Percentiles rank a stretch among this genome's conserved stretches.
Conservation (phyloP, 1,140 invertebrate genomes). For the Manduca sexta region DNA sequence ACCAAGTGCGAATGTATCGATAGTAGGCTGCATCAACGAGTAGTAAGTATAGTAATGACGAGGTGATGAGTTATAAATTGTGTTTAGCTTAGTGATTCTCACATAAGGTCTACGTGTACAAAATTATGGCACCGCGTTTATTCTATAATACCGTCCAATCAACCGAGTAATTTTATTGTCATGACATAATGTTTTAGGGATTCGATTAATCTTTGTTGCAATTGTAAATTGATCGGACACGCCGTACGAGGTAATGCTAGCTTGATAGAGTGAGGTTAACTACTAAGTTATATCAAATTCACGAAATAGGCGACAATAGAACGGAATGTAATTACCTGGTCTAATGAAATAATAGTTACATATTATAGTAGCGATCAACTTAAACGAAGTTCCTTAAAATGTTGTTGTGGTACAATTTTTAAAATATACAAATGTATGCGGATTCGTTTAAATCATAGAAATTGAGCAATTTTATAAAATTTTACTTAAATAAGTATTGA, state of each 20-base stretch:
- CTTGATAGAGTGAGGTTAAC: too few species aligned
- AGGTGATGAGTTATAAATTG: slow-evolving; percentile 14
- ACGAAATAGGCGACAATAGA: neutral
- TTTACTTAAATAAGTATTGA: neutral
- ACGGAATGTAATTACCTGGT: neutral
- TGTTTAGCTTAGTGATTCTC: slow-evolving; percentile 23
- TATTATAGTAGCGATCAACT: slow-evolving; percentile 4
- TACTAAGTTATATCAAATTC: too few species aligned
- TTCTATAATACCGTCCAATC: slow-evolving; percentile 66
- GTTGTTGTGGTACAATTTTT: slow-evolving; percentile 42
- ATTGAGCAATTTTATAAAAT: neutral
- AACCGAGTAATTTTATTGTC: slow-evolving; percentile 29
- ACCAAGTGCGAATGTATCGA: slow-evolving; percentile 58
- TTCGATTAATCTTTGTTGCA: neutral
- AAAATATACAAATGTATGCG: slow-evolving; percentile 25
- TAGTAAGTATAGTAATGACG: slow-evolving; percentile 28
- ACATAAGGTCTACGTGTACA: slow-evolving; percentile 36
- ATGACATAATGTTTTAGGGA: slow-evolving; percentile 13
- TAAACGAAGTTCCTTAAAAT: slow-evolving; percentile 27
- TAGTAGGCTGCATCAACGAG: slow-evolving; percentile 52
- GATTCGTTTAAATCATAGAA: neutral
- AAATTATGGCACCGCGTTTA: slow-evolving; percentile 48
- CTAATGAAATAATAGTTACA: neutral
- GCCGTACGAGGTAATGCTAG: too few species aligned
- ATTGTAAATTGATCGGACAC: neutral